Evolutionary conservation across 92 coral and sea anemone genomes (phyloP), one percentile per base, ranked within the genome.

Genomic region (Diadumene lineata): DNA sequence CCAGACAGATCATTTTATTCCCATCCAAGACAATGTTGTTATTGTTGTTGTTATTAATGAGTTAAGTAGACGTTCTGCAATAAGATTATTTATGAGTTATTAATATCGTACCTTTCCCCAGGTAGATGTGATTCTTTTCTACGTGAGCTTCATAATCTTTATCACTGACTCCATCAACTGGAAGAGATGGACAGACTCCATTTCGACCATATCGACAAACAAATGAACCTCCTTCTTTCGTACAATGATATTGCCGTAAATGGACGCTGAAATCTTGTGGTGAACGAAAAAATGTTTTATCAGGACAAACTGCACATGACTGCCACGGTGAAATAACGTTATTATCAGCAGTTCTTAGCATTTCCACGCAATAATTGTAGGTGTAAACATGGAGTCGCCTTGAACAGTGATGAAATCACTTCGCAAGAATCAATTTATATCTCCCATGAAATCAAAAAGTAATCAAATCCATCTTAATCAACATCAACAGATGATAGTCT

Each of bases 91-190:
- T n/a, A n/a, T n/a, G n/a, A n/a, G n/a, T n/a, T n/a, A n/a, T n/a
- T n/a, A n/a, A 38, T 16, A 1, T 1, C 29, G 76, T 66, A 88
- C 97, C 74, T 60, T 76, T 88, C 34, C 88, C 93, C 79, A 88
- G 66, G 68, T 80, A 84, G 10, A 87, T 85, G 65, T 96, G 99
- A 65, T 81, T 87, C 68, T 88, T 96, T 79, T 80, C 87, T 34
- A 96, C 99, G 66, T 96, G 99, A 26, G 92, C 82, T 65, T 89
- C 99, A 76, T 96, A 96, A 84, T 96, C 99, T 58, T 61, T 87
- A 68, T 96, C 99, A 67, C 99, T 96, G 11, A 96, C 99, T 19
- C 99, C 99, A n/a, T 96, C 99, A 1, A 96, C 96, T 2, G 99
- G 99, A 55, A 96, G 76, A 66, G 99, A 96, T 19, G 99, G 99